Conservation (phyloP, 2,888 invertebrate genomes). For the Stenchaetothrips biformis region DNA sequence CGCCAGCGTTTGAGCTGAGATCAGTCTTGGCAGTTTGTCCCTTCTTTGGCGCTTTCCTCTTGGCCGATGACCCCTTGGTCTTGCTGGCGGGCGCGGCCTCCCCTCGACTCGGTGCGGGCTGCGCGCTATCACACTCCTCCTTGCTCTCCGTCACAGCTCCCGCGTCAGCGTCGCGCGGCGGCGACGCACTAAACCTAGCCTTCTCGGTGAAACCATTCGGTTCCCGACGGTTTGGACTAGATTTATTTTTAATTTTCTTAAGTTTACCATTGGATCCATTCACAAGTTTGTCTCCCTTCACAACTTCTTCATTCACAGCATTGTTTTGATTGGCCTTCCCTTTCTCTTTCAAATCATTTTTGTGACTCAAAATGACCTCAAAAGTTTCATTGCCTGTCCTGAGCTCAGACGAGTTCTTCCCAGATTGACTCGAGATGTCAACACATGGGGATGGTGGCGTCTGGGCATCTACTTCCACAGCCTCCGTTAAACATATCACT, state of each 20-base stretch:
- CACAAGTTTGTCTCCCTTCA: neutral
- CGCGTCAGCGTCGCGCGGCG: neutral
- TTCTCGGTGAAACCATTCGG: neutral
- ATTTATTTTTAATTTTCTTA: neutral
- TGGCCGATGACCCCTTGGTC: neutral
- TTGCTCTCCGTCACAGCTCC: neutral
- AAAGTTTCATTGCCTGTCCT: conserved; percentile 1
- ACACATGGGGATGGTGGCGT: neutral
- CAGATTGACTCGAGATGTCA: neutral
- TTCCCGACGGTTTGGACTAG: neutral
- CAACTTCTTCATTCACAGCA: neutral
- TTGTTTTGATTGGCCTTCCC: conserved; percentile 4
- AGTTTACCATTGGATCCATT: neutral
- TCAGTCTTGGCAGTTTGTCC: neutral
- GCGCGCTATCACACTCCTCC: neutral
- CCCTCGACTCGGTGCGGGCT: neutral
- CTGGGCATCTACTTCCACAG: neutral
- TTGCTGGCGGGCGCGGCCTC: neutral
- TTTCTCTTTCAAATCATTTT: neutral
- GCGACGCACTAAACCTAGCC: neutral
- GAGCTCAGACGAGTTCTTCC: neutral
- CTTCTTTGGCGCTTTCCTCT: neutral
- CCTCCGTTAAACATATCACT: conserved; percentile 5
- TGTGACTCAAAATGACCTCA: neutral
- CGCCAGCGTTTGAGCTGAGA: neutral